Evolutionary conservation across 2,797 vertebrate species (phyloP), one percentile per base, ranked within the genome.

Genomic region (Spea hammondii): DNA sequence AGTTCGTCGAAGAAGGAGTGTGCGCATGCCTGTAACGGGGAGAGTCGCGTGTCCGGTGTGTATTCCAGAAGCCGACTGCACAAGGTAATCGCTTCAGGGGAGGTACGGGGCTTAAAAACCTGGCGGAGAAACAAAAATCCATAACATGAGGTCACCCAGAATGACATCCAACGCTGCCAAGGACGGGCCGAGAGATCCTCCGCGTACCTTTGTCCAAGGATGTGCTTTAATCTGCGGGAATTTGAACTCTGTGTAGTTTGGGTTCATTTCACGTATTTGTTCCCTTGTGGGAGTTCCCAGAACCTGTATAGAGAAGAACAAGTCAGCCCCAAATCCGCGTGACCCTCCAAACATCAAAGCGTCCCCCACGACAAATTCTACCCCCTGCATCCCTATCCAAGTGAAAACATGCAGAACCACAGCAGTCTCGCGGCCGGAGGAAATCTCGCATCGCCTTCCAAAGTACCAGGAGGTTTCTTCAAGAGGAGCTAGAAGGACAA

Each of bases 181-280:
- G 17, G 17, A 17, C 17, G 17, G 17, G 17, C 17, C 17, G 17
- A 17, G 17, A 17, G n/a, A 4, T 13, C 32, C 2, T 9, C 4
- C n/a, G 10, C 78, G 45, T 76, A 95, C 96, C 94, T 97, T 97
- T 86, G 95, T 94, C 96, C 96, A 98, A 74, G 96, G 96, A 84
- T 98, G 96, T 85, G 96, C 96, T 94, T 97, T 97, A 87, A 97
- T 97, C 91, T 97, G 96, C 80, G 96, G 96, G 83, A 97, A 97
- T 88, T 97, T 98, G 89, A 98, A 98, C 90, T 98, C 96, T 84
- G 96, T 98, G 86, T 98, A 98, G 88, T 98, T 98, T 11, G 96
- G 96, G 89, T 98, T 98, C 96, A 98, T 98, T 89, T 98, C 96
- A 83, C 96, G 89, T 84, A 98, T 98, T 89, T 98, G 96, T 90